phyloP scores from a whole-genome alignment of 2,888 invertebrate species.

The Cheiracanthium punctorium region DNA sequence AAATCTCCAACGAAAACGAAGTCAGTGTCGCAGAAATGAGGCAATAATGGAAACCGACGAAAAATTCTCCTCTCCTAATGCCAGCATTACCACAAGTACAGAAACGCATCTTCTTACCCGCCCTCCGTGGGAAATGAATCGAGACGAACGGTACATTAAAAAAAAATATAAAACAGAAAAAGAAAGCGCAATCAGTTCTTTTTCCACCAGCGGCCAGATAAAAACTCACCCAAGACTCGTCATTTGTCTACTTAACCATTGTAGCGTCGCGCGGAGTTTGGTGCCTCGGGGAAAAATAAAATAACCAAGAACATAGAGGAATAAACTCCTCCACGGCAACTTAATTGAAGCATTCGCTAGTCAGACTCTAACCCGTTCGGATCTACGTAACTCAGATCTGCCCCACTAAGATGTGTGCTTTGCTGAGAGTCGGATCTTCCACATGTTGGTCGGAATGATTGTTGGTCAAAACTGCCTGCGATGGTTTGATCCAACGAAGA shows the following conservation, averaged over 20 bases:
- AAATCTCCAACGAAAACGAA: too few relatives aligned
- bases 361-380: conserved; percentile 5
- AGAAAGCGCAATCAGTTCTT: background rate
- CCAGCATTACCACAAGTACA: too few relatives aligned
- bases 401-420: background rate
- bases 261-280: conserved; percentile 54
- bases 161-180: conserved; percentile 1
- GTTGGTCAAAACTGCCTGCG: too few relatives aligned
- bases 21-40: too few relatives aligned
- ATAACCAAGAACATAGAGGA: conserved; percentile 18
- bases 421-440: background rate
- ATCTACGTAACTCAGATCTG: background rate
- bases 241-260: conserved; percentile 57
- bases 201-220: background rate
- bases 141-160: conserved; percentile 31
- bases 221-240: conserved; percentile 29
- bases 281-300: background rate
- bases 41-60: too few relatives aligned
- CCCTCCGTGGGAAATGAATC: conserved; percentile 31
- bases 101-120: too few relatives aligned
- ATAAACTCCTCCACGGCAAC: conserved; percentile 26
- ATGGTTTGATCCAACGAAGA: too few relatives aligned
- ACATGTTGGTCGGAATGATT: background rate
- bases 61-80: too few relatives aligned
- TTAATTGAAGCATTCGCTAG: conserved; percentile 25